Percentiles rank a stretch among this genome's conserved stretches.
These are phyloP conservation scores for Himantopus leucocephalus DNA, from an alignment of 2,113 vertebrate genomes.

Conservation along the genomic window DNA sequence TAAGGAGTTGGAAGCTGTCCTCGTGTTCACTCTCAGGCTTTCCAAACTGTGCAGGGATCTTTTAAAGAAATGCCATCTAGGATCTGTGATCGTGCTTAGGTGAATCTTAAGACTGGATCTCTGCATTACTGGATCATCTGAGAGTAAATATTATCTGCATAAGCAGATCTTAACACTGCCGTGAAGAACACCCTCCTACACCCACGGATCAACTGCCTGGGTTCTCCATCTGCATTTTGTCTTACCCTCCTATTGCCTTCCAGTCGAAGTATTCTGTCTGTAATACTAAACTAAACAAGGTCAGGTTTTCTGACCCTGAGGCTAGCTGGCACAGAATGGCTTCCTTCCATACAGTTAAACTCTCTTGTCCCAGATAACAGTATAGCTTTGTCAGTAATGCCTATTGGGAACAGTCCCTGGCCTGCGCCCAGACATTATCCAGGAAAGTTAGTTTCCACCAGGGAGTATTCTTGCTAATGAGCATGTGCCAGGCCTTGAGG, in stretches of 20 bases:
- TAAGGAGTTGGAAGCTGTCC: background rate
- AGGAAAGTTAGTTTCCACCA: constrained; percentile 2
- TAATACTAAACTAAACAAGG: constrained; percentile 31
- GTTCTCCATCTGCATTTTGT: background rate
- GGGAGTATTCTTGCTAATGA: background rate
- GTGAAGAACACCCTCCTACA: background rate
- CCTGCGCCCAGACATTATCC: background rate
- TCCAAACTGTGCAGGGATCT: background rate
- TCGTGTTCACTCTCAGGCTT: background rate
- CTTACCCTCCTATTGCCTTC: background rate
- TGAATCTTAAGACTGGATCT: background rate
- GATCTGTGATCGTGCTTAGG: background rate
- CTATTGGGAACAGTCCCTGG: constrained; percentile 33
- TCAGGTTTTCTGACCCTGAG: constrained; percentile 31
- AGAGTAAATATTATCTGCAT: background rate
- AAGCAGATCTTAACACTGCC: background rate
- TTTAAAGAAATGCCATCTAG: background rate
- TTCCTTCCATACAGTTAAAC: constrained; percentile 33
- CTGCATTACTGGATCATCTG: background rate
- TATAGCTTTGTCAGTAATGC: constrained; percentile 47
- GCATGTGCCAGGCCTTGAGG: background rate
- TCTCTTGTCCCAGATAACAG: constrained; percentile 8
- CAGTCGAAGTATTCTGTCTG: background rate
- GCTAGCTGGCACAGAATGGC: constrained; percentile 29
- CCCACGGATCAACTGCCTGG: rapidly evolving